These are phyloP conservation scores for Podarcis raffonei DNA, from an alignment of 2,113 vertebrate species.

Conservation along the genomic window DNA sequence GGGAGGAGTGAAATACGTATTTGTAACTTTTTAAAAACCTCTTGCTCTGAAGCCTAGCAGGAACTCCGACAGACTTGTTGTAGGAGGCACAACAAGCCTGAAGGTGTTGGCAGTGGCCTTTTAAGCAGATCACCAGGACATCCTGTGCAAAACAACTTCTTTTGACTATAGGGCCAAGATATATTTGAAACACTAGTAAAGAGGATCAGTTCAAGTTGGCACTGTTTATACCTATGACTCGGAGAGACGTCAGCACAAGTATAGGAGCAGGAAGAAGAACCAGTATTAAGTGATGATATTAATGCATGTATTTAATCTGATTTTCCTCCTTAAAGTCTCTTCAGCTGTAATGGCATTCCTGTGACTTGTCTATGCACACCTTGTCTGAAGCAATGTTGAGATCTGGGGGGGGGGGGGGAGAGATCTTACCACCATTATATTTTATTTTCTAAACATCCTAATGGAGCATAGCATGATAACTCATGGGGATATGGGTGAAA, in stretches of 20 bases:
- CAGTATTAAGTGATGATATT: neutral
- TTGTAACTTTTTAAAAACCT: neutral
- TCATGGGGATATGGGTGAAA: neutral
- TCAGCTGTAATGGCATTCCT: neutral
- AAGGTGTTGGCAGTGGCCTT: neutral
- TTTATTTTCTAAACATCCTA: neutral
- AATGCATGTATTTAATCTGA: neutral
- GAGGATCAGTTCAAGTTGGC: neutral
- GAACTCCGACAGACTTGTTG: neutral
- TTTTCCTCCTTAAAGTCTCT: neutral
- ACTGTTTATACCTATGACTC: neutral
- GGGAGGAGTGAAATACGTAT: fast-evolving
- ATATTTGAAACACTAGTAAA: neutral
- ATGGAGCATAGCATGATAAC: neutral
- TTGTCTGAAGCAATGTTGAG: neutral
- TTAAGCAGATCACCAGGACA: neutral
- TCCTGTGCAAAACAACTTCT: neutral
- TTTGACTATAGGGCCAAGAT: neutral
- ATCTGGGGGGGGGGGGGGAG: neutral
- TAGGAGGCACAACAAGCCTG: neutral
- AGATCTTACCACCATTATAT: no score
- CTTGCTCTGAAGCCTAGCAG: neutral
- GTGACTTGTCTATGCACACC: neutral
- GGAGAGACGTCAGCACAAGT: neutral
- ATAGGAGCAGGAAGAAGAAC: neutral